A percentile compares a stretch with the other conserved stretches of the same genome.
These are phyloP conservation scores for Hyphantria cunea DNA, from an alignment of 1,140 invertebrate species.

Conservation along the genomic window DNA sequence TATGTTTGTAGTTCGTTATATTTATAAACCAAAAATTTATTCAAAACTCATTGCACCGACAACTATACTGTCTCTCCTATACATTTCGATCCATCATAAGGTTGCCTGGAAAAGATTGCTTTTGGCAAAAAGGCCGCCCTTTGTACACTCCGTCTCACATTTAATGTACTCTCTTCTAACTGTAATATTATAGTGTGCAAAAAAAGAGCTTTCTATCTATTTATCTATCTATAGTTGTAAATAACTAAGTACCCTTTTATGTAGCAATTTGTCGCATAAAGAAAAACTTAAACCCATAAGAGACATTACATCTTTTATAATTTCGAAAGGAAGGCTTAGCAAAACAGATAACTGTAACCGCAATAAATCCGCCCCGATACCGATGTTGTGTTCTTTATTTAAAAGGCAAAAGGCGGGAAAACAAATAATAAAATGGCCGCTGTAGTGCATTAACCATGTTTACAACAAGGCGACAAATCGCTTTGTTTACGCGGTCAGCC, in stretches of 20 bases:
- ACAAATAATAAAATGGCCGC: slow-evolving; percentile 29
- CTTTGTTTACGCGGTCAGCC: slow-evolving; percentile 28
- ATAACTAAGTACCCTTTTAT: not conserved
- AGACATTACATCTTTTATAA: not conserved
- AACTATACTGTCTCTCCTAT: no score
- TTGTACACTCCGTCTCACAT: no score
- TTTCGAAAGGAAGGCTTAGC: not conserved
- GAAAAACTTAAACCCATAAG: not conserved
- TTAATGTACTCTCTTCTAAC: no score
- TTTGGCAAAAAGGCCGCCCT: no score
- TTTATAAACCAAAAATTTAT: no score
- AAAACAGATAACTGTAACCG: slow-evolving; percentile 11
- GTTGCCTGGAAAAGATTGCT: no score
- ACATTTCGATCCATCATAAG: no score
- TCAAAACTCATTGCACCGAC: no score
- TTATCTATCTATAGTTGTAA: no score
- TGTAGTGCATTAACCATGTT: slow-evolving; percentile 24
- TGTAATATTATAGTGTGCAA: no score
- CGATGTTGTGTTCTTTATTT: slow-evolving; percentile 20
- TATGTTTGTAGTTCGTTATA: no score
- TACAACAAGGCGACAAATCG: slow-evolving; percentile 34
- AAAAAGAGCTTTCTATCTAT: no score
- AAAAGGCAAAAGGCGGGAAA: slow-evolving; percentile 4
- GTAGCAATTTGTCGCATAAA: not conserved
- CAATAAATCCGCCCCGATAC: not conserved